Conservation (phyloP, 2,113 vertebrate genomes). For the Rhegmatorhina hoffmannsi region DNA sequence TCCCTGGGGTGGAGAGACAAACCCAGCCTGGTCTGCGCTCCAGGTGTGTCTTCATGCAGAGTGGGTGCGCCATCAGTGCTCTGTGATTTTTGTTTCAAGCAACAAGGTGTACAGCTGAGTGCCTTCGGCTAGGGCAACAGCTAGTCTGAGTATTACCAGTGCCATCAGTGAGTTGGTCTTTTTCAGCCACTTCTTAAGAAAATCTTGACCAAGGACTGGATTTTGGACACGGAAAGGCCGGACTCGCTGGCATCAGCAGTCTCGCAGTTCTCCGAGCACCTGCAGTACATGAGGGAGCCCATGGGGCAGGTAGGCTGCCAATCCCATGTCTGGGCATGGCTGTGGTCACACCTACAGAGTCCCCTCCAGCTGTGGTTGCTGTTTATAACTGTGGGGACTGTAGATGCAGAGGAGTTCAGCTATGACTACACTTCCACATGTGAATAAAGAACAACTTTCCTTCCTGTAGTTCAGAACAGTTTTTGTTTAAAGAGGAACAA, state of each 20-base stretch:
- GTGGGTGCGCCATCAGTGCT: fast-evolving
- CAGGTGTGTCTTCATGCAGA: background rate
- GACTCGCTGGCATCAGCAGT: background rate
- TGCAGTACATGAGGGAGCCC: conserved; percentile 50
- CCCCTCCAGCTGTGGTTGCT: fast-evolving
- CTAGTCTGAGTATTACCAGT: background rate
- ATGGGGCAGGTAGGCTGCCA: conserved; percentile 51
- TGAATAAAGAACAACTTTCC: background rate
- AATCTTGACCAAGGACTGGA: conserved; percentile 72
- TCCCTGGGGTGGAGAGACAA: background rate
- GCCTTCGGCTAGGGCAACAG: background rate
- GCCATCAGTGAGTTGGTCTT: background rate
- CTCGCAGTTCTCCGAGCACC: conserved; percentile 28
- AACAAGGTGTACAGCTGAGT: background rate
- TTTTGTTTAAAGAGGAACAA: background rate
- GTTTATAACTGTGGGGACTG: background rate
- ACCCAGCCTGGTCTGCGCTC: background rate
- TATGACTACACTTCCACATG: background rate
- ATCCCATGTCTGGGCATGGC: fast-evolving
- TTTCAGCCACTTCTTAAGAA: conserved; percentile 72
- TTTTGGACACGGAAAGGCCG: background rate
- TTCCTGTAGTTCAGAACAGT: background rate
- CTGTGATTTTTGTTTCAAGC: background rate
- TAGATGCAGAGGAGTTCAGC: background rate
- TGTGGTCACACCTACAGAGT: background rate